These are phyloP conservation scores for Epinotia demarniana DNA, from an alignment of 2,888 invertebrate genomes.

Conservation along the genomic window DNA sequence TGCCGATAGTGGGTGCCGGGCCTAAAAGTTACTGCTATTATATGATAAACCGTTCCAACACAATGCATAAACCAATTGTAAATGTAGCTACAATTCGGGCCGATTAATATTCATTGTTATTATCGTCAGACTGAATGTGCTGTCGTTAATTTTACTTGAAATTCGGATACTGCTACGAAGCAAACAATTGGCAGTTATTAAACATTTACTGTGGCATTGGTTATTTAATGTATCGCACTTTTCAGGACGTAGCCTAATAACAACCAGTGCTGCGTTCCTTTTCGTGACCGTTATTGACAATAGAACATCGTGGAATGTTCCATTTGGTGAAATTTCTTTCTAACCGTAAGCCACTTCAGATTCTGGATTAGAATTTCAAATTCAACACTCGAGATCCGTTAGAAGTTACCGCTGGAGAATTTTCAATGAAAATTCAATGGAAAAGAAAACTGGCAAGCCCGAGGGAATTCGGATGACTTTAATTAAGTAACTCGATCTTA, in stretches of 20 bases:
- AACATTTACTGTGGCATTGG: conserved; percentile 21
- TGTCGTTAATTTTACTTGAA: conserved; percentile 25
- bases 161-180: neutral
- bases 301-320: neutral
- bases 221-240: neutral
- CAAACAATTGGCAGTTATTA: conserved; percentile 25
- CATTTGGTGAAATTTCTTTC: neutral
- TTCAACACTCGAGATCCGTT: conserved; percentile 13
- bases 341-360: neutral
- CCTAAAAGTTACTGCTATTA: too few species aligned
- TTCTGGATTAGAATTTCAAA: conserved; percentile 24
- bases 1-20: too few species aligned
- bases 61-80: conserved; percentile 7
- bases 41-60: too few species aligned
- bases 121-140: conserved; percentile 8
- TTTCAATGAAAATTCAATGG: conserved; percentile 24
- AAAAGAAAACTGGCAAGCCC: conserved; percentile 20
- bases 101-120: conserved; percentile 35
- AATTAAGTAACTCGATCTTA: conserved; percentile 43
- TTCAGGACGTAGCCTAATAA: neutral
- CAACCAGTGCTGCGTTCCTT: too few species aligned
- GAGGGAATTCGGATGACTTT: conserved; percentile 35
- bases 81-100: neutral
- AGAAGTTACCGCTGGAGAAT: neutral
- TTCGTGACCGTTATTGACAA: neutral